Conservation (phyloP, 2,888 invertebrate genomes). For the Hymenopus coronatus region DNA sequence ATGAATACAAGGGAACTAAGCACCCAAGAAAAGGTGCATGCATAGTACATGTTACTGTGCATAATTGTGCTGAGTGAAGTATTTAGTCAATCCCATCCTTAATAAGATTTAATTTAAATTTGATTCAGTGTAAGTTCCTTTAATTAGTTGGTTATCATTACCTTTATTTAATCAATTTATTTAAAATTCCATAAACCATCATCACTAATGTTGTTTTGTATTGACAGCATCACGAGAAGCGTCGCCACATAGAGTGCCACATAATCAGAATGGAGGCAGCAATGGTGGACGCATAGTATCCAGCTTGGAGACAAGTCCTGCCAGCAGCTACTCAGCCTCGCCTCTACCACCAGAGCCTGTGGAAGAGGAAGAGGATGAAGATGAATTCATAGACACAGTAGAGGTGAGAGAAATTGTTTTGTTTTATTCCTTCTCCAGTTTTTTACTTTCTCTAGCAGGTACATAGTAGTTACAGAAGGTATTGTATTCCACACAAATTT, state of each 20-base stretch:
- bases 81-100: no score
- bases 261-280: slow-evolving; percentile 34
- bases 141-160: no score
- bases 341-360: slow-evolving; percentile 49
- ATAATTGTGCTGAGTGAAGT: no score
- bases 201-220: background rate
- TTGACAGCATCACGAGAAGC: slow-evolving; percentile 62
- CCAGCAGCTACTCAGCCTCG: slow-evolving; percentile 47
- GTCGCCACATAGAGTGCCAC: slow-evolving; percentile 59
- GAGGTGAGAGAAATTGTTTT: slow-evolving; percentile 53
- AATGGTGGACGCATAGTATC: slow-evolving; percentile 45
- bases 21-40: no score
- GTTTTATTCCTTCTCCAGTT: slow-evolving; percentile 22
- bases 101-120: no score
- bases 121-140: no score
- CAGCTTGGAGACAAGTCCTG: slow-evolving; percentile 48
- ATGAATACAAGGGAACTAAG: no score
- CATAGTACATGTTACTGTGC: no score
- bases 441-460: background rate
- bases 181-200: no score
- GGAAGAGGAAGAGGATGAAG: slow-evolving; percentile 63
- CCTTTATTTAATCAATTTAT: no score
- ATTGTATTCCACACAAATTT: no score
- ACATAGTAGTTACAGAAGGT: no score
- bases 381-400: slow-evolving; percentile 78